These are phyloP conservation scores for Sipha maydis DNA, from an alignment of 2,888 invertebrate species.

Conservation along the genomic window DNA sequence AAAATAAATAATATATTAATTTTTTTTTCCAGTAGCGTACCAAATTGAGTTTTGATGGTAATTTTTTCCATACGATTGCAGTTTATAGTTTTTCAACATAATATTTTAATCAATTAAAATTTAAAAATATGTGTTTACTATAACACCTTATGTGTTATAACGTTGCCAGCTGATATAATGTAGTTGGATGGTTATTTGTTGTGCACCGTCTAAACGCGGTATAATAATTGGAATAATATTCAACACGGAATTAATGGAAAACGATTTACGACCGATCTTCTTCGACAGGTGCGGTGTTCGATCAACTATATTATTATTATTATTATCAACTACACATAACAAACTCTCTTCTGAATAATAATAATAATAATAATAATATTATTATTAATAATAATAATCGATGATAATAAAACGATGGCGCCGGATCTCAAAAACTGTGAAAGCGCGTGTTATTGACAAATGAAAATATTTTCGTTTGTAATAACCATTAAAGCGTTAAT, in stretches of 20 bases:
- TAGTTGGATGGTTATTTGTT: too few species aligned
- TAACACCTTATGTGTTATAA: too few species aligned
- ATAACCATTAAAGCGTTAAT: slow-evolving; percentile 44
- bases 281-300: not conserved
- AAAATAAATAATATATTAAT: not conserved
- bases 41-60: not conserved
- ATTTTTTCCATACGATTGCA: not conserved
- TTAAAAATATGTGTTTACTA: not conserved
- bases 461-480: slow-evolving; percentile 42
- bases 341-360: slow-evolving; percentile 31
- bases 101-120: slow-evolving; percentile 12
- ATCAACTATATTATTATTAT: too few species aligned
- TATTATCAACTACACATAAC: not conserved
- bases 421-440: slow-evolving; percentile 56
- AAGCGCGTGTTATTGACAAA: slow-evolving; percentile 43
- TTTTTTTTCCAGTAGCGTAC: not conserved
- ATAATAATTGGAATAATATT: not conserved
- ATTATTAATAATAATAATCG: slow-evolving; percentile 39
- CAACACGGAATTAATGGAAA: not conserved
- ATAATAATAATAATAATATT: slow-evolving; percentile 33
- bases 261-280: not conserved
- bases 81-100: slow-evolving; percentile 12
- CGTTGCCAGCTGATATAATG: too few species aligned
- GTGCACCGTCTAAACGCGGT: not conserved
- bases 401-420: slow-evolving; percentile 29